Base-by-base conservation (phyloP, 2,888 invertebrate species). In the Pyrgus malvae region DNA sequence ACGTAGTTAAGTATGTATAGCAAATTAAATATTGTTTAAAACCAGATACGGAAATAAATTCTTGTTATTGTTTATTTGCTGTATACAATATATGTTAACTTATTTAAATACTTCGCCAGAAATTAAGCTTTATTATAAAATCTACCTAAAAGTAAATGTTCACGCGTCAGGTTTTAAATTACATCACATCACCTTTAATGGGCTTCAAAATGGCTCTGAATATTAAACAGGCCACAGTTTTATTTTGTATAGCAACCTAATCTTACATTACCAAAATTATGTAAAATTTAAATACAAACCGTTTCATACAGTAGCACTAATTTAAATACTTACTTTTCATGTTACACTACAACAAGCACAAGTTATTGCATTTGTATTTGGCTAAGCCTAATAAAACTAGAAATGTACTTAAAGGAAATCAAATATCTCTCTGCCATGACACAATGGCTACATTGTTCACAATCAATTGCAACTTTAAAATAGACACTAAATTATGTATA, bases 401-500 rank as follows among this genome's bases (percentile, higher is more conserved):
- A 45, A 55, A 55, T 25, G 31, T 29, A 27, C 48, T 48, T 41
- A 54, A 14, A 31, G 31, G 23, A 41, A 41, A 48, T 54, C 31
- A 74, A 74, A 80, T 81, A 84, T 84, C 75, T 85, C 85, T 83
- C 74, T 83, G 88, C 86, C 85, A 77, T 69, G 79, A 81, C 78
- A 85, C 84, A 86, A 87, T 83, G 73, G 78, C 73, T 68, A 79
- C 81, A 80, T 79, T 83, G 82, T 82, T 77, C 74, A 64, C 71
- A 80, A 80, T 78, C 83, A 84, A 85, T 83, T 80, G 83, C 76
- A 73, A 78, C 78, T 76, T 80, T 76, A 79, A 83, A 85, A 82
- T 81, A 76, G 82, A 70, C 66, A 78, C 71, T 84, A 80, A 83
- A 80, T 86, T 86, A 84, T 84, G 83, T 83, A 85, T 86, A 83